phyloP scores from a whole-genome alignment of 2,888 invertebrate species.

The Corbicula japonica region DNA sequence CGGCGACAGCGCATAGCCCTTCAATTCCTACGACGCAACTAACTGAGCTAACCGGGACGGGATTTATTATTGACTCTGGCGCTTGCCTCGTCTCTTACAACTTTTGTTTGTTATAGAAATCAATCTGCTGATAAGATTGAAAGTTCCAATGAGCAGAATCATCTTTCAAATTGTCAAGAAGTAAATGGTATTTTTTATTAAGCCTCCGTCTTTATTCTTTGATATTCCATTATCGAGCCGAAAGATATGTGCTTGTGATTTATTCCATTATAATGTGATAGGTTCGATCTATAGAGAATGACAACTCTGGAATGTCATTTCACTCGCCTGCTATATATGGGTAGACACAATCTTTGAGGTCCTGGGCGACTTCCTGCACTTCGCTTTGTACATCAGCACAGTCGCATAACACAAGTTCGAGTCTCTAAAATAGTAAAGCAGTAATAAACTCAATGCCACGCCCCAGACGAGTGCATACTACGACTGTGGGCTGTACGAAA shows the following conservation, averaged over 20 bases:
- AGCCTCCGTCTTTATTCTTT: background rate
- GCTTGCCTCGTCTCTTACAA: too few species aligned
- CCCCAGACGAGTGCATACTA: background rate
- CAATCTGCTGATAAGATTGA: too few species aligned
- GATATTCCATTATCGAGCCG: background rate
- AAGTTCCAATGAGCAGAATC: too few species aligned
- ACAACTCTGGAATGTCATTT: background rate
- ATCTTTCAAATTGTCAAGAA: background rate
- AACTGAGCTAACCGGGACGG: too few species aligned
- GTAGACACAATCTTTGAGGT: slow-evolving; percentile 43
- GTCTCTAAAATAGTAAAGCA: slow-evolving; percentile 13
- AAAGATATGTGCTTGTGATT: background rate
- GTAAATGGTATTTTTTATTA: background rate
- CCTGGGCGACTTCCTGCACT: slow-evolving; percentile 28
- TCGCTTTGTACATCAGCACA: slow-evolving; percentile 1
- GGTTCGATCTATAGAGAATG: background rate
- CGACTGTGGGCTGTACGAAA: background rate
- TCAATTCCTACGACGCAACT: too few species aligned
- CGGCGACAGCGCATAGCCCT: too few species aligned
- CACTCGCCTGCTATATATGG: slow-evolving; percentile 29
- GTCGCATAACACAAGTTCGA: slow-evolving; percentile 44
- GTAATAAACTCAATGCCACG: background rate
- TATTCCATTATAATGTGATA: background rate
- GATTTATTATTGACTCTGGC: too few species aligned
- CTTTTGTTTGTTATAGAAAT: too few species aligned